Base-by-base conservation (phyloP, 2,888 invertebrate genomes). In the Cephonodes hylas region DNA sequence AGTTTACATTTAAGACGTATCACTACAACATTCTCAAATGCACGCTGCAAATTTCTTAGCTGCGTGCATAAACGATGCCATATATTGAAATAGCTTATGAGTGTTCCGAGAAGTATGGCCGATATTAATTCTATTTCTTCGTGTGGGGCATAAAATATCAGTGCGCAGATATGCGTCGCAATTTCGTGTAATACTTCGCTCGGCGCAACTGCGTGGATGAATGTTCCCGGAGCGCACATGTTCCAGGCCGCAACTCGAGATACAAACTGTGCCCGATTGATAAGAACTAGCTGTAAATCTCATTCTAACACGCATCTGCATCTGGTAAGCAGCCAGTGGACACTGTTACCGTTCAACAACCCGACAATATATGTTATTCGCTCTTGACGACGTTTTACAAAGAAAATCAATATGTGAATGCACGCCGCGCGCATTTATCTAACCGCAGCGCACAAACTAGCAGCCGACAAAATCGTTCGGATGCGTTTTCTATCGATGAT, bases 281-380 rank as follows among this genome's bases (percentile, higher is more conserved):
- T 77, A 77, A 72, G 64, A 64, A 46, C 34, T 59, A 65, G 61
- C 64, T 66, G 71, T 77, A 77, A 76, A 77, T 77, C 69, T 59
- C 58, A 53, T 63, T 62, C 68, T 67, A 70, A 70, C 70, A 66
- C 31, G 13, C 64, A 64, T 53, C 53, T 59, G 63, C 42, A 53
- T 60, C 53, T 42, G 15, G 23, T 18, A 42, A 60, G 22, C 22
- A n/a, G 20, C 20, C 53, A 38, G 10, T 3, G 25, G 45, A 59
- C 38, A 59, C 25, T 18, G 15, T 42, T 60, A 27, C 60, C 38
- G 27, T 42, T 53, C 27, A 60, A 42, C 8, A 60, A 42, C 8
- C 27, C n/a, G 34, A 7, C 20, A 22, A 34, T 1, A 34, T 46
- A 20, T 10, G 31, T 20, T 27, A 46, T 59, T 48, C 22, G 44